These are phyloP conservation scores for Tylochromis polylepis DNA, from an alignment of 2,113 vertebrate genomes.

Conservation along the genomic window DNA sequence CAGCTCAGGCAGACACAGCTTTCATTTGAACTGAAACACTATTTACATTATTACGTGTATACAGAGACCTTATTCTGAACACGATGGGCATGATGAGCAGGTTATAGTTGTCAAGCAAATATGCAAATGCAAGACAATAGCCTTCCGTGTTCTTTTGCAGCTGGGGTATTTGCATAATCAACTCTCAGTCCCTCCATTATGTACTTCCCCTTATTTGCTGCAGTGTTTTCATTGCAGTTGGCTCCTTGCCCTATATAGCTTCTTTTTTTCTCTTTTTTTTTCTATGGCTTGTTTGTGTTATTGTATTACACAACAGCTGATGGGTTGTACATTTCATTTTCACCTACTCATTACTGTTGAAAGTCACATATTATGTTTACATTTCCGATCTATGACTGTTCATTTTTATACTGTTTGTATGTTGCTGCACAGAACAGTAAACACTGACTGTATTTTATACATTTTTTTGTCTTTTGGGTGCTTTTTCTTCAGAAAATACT, in stretches of 20 bases:
- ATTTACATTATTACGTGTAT: conserved; percentile 53
- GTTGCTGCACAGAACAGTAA: conserved; percentile 35
- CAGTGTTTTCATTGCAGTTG: conserved; percentile 54
- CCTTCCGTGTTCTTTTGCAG: conserved; percentile 55
- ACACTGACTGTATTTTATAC: conserved; percentile 20
- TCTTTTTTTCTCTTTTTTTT: not conserved
- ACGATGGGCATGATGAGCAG: conserved; percentile 62
- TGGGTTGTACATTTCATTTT: conserved; percentile 8
- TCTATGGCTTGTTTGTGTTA: conserved; percentile 23
- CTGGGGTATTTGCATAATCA: conserved; percentile 72
- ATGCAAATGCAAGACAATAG: conserved; percentile 66
- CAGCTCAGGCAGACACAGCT: conserved; percentile 4
- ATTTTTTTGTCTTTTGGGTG: not conserved
- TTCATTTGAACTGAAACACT: conserved; percentile 47
- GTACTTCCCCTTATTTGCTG: conserved; percentile 44
- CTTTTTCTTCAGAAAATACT: not conserved
- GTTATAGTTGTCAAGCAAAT: conserved; percentile 65
- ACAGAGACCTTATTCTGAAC: conserved; percentile 57
- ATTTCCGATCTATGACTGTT: not conserved
- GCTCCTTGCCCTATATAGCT: conserved; percentile 46
- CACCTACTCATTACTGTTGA: not conserved
- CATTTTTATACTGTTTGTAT: conserved; percentile 18
- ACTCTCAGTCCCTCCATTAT: conserved; percentile 60
- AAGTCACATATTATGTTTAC: conserved; percentile 24
- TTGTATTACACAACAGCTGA: conserved; percentile 12